Evolutionary conservation across 1,140 invertebrate species (phyloP), one percentile per base, ranked within the genome.

Genomic region (Drosophila littoralis): DNA sequence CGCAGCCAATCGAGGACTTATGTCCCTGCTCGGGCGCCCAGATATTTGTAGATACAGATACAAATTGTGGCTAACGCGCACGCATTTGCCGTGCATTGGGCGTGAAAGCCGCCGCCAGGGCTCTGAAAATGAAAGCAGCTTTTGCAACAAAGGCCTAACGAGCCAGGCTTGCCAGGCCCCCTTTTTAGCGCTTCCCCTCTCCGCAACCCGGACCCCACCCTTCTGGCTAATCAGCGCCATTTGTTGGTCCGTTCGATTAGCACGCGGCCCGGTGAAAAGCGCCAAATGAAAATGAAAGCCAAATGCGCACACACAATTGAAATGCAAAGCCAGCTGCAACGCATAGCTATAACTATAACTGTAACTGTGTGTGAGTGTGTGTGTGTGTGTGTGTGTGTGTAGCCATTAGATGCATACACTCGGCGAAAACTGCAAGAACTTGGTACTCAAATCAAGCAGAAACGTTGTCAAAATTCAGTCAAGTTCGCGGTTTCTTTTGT

Each of bases 291-390:
- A 74, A 69, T 57, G 71, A 69, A 74, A 74, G 71, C 67, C 46
- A 12, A 48, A 86, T 17, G 74, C 58, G 75, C 58, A 59, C 70
- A 71, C 79, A 71, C 79, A 81, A 85, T 81, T 85, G 78, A 78
- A 86, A 84, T 85, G 81, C 82, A 85, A 81, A 84, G 68, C 75
- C 79, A 72, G 57, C 55, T 55, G 52, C 64, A 35, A 12, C 38
- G 50, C 45, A 36, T 36, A 42, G 45, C 66, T 65, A 58, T 74
- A 74, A 60, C 70, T 68, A 75, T 79, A 75, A 60, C 63, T 64
- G 61, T 32, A 32, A 50, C 46, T 33, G 2, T 43, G 17, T 35
- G 38, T 68, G 66, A 15, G 22, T 36, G 15, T 54, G 46, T 75
- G 54, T 28, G 32, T 2, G 32, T 45, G 42, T 36, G 45, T 69